Evolutionary conservation across 2,113 vertebrate species (phyloP).

Genomic region (Alces alces): DNA sequence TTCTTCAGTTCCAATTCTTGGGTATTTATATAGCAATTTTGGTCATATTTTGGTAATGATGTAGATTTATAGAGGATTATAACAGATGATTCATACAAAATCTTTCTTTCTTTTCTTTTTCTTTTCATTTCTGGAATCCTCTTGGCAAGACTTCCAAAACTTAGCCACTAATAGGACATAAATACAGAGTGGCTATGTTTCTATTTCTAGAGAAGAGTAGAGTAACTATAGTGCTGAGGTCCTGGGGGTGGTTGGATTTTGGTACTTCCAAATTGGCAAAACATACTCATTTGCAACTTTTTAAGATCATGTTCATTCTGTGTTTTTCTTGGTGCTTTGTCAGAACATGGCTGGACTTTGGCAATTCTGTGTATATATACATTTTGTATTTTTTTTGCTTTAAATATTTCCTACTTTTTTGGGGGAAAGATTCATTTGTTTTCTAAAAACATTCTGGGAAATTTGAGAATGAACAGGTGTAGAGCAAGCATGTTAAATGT

Average conservation of each 20-base stretch:
- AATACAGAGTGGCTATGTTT: conserved; percentile 77
- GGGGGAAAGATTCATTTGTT: background rate
- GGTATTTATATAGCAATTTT: conserved; percentile 77
- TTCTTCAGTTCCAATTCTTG: conserved; percentile 64
- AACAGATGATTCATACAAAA: conserved; percentile 79
- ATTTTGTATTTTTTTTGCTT: background rate
- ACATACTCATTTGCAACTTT: conserved; percentile 28
- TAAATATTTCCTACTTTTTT: background rate
- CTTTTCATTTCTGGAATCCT: conserved; percentile 67
- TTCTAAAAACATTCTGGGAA: conserved; percentile 4
- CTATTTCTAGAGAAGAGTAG: conserved; percentile 78
- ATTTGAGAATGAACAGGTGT: background rate
- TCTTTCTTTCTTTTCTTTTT: background rate
- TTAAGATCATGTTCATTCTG: conserved; percentile 35
- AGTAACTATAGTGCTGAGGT: conserved; percentile 62
- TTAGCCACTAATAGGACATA: conserved; percentile 78
- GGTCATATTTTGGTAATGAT: conserved; percentile 80
- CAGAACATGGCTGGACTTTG: background rate
- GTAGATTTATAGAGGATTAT: conserved; percentile 72
- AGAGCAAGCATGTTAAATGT: background rate
- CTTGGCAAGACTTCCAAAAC: conserved; percentile 72
- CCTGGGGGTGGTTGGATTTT: conserved; percentile 61
- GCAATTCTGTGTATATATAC: background rate
- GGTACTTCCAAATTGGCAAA: conserved; percentile 48
- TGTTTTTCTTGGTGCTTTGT: conserved; percentile 35